Conservation (phyloP, 2,797 vertebrate genomes). For the Lates japonicus region DNA sequence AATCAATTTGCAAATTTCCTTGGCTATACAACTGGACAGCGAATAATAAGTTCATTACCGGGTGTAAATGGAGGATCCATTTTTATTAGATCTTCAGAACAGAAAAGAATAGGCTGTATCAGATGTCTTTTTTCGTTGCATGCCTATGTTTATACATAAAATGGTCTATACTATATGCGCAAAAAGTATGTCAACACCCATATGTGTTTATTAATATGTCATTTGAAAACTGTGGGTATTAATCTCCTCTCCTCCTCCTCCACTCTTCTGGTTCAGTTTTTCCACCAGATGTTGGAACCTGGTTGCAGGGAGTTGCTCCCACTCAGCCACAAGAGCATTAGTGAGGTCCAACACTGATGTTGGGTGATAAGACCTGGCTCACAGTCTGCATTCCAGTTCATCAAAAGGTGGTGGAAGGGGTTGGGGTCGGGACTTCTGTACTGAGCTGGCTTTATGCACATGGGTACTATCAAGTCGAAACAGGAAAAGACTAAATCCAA, state of each 20-base stretch:
- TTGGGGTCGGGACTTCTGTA: background rate
- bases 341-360: background rate
- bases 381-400: background rate
- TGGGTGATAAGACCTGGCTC: background rate
- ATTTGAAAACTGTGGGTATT: background rate
- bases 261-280: background rate
- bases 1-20: too few relatives aligned
- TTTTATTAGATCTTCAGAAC: constrained; percentile 3
- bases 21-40: too few relatives aligned
- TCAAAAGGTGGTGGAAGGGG: background rate
- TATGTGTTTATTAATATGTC: background rate
- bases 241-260: background rate
- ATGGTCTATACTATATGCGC: background rate
- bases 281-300: constrained; percentile 1
- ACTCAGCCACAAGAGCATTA: background rate
- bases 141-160: background rate
- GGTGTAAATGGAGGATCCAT: background rate
- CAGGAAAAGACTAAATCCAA: too few relatives aligned
- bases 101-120: background rate
- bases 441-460: too few relatives aligned
- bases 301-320: constrained; percentile 1
- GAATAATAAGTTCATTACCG: background rate
- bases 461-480: too few relatives aligned
- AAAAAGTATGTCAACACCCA: background rate
- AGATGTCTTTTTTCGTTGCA: too few relatives aligned